These are phyloP conservation scores for Hydractinia echinata DNA, from an alignment of 30 jellyfish, hydroid and myxozoan genomes.

Conservation along the genomic window DNA sequence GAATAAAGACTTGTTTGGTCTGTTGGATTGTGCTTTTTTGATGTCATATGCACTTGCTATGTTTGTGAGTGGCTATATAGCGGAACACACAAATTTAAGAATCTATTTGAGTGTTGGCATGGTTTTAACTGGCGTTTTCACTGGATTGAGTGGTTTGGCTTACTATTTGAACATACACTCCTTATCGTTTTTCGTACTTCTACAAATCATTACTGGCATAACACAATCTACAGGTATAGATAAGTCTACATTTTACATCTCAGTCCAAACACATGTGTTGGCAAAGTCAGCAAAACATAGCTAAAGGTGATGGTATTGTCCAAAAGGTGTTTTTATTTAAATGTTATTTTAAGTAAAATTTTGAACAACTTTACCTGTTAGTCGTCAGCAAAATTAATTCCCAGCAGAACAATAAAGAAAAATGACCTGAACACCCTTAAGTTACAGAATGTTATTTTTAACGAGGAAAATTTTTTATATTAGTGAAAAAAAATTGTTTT, in stretches of 20 bases:
- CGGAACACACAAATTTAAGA: slow-evolving; percentile 90
- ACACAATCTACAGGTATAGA: slow-evolving; percentile 36
- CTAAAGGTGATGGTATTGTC: too few species aligned
- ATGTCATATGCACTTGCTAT: slow-evolving; percentile 85
- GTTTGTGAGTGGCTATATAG: slow-evolving; percentile 93
- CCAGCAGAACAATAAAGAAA: too few species aligned
- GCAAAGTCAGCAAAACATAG: too few species aligned
- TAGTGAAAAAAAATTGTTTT: too few species aligned
- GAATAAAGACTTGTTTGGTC: slow-evolving; percentile 82
- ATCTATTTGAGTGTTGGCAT: slow-evolving; percentile 68
- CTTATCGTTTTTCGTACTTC: slow-evolving; percentile 47
- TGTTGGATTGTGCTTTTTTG: slow-evolving; percentile 85
- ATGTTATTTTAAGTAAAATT: too few species aligned
- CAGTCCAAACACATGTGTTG: too few species aligned
- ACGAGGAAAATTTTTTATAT: too few species aligned
- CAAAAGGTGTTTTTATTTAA: too few species aligned
- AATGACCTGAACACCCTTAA: too few species aligned
- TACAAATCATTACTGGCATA: slow-evolving; percentile 36
- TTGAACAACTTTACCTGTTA: too few species aligned
- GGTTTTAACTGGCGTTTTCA: slow-evolving; percentile 73
- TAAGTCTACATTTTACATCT: neutral
- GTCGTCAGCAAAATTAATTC: too few species aligned
- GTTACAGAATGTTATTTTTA: too few species aligned
- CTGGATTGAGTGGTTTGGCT: slow-evolving; percentile 79
- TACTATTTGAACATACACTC: slow-evolving; percentile 69